Percentiles rank a stretch among this genome's conserved stretches.
These are phyloP conservation scores for Phytoseiulus persimilis DNA, from an alignment of 2,888 invertebrate species.

Conservation along the genomic window DNA sequence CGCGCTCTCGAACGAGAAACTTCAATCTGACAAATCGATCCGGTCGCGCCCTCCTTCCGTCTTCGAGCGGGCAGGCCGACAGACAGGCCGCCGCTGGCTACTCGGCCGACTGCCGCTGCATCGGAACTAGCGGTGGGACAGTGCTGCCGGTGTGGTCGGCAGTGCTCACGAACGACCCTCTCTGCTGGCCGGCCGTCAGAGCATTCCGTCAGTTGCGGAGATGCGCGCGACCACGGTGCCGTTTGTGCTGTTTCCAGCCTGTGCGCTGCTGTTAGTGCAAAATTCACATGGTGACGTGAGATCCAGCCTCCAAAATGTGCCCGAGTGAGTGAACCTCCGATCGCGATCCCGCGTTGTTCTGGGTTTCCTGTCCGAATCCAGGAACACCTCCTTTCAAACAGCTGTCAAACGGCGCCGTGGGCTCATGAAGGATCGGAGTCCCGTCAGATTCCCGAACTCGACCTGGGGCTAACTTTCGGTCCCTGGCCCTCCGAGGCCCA, in stretches of 20 bases:
- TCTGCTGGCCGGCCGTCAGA: background rate
- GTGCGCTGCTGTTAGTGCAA: background rate
- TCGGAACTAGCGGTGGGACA: background rate
- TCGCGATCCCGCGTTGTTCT: no score
- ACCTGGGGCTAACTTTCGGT: no score
- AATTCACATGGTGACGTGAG: background rate
- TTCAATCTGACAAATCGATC: background rate
- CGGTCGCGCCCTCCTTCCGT: background rate
- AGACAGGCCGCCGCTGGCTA: background rate
- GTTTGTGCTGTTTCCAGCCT: background rate
- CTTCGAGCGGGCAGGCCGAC: background rate
- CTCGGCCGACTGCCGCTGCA: background rate
- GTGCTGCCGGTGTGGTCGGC: background rate
- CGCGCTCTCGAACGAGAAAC: no score
- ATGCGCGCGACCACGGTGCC: background rate
- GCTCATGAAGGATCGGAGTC: no score
- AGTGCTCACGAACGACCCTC: background rate
- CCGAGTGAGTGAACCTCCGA: background rate
- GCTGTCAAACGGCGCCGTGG: no score
- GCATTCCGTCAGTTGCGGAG: conserved; percentile 5
- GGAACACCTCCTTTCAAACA: no score
- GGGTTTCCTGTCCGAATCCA: no score
- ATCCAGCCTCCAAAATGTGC: conserved; percentile 19
- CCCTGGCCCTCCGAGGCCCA: no score
- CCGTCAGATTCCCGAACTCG: no score